Percentiles rank a stretch among this genome's conserved stretches.
phyloP scores from a whole-genome alignment of 1,140 invertebrate species.

The Brachionus koreanus region DNA sequence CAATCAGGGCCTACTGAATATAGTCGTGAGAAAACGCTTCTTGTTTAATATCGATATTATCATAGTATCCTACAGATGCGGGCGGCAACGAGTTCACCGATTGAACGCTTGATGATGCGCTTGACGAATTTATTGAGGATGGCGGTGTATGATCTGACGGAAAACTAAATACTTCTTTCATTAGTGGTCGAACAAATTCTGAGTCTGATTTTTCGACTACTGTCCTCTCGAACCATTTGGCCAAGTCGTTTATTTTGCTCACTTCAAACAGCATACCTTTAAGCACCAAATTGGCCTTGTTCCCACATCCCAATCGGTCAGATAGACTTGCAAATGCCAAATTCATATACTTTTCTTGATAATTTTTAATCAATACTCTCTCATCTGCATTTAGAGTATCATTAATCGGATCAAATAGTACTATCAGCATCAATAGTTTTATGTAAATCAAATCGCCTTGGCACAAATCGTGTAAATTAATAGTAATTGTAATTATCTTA shows the following conservation, averaged over 20 bases:
- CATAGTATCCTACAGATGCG: not conserved
- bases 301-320: not conserved
- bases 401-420: conserved; percentile 23
- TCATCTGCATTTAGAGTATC: not conserved
- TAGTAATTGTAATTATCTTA: not conserved
- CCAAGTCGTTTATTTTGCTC: conserved; percentile 36
- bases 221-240: conserved; percentile 12
- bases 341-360: conserved; percentile 28
- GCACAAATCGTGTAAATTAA: conserved; percentile 34
- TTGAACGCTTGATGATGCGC: not conserved
- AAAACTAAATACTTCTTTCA: conserved; percentile 43
- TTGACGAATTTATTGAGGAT: not conserved
- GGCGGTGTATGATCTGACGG: conserved; percentile 27
- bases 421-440: conserved; percentile 16
- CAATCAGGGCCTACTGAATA: not conserved
- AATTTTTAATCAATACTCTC: not conserved
- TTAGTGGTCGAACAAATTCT: conserved; percentile 30
- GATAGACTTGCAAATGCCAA: not conserved
- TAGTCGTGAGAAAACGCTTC: not conserved
- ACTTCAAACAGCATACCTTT: conserved; percentile 39
- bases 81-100: not conserved
- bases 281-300: not conserved
- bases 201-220: conserved; percentile 15
- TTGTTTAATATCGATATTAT: not conserved
- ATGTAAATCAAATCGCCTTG: conserved; percentile 24